Conservation (phyloP, 2,797 vertebrate genomes). For the Sebastes flavidus region DNA sequence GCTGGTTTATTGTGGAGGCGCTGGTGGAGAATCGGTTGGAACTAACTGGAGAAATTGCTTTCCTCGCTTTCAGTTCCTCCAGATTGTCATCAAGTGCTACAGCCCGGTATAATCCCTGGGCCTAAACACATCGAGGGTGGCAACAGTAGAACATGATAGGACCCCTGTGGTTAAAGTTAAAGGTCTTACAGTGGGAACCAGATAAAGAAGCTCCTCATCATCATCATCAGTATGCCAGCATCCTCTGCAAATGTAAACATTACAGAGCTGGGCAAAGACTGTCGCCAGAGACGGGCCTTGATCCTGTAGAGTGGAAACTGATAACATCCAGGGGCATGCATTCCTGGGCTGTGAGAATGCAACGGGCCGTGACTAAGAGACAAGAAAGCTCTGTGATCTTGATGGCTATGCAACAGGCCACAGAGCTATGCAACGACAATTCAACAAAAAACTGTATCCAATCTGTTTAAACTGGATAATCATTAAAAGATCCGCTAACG, state of each 20-base stretch:
- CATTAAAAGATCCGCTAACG: neutral
- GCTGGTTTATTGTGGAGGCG: slow-evolving; percentile 54
- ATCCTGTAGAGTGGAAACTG: slow-evolving; percentile 73
- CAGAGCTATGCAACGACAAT: slow-evolving; percentile 6
- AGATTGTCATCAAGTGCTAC: slow-evolving; percentile 23
- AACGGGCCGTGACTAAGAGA: slow-evolving; percentile 66
- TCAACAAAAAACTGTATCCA: neutral
- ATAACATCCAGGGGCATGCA: slow-evolving; percentile 73
- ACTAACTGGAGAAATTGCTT: slow-evolving; percentile 23
- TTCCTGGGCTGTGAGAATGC: slow-evolving; percentile 73
- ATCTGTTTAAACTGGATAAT: neutral
- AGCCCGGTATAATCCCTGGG: neutral
- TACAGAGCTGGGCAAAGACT: slow-evolving; percentile 54
- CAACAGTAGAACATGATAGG: neutral
- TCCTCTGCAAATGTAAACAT: slow-evolving; percentile 52
- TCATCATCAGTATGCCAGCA: neutral
- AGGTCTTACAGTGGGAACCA: neutral
- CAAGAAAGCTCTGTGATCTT: slow-evolving; percentile 55
- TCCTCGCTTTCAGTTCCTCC: slow-evolving; percentile 8
- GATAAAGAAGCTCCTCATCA: slow-evolving; percentile 17
- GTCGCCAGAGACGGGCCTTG: slow-evolving; percentile 68
- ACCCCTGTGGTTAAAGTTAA: slow-evolving; percentile 9
- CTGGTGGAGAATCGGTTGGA: slow-evolving; percentile 36
- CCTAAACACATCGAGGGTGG: neutral
- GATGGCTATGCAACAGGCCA: slow-evolving; percentile 5